Conservation (phyloP, 2,797 vertebrate species). For the Phataginus tetradactyla region DNA sequence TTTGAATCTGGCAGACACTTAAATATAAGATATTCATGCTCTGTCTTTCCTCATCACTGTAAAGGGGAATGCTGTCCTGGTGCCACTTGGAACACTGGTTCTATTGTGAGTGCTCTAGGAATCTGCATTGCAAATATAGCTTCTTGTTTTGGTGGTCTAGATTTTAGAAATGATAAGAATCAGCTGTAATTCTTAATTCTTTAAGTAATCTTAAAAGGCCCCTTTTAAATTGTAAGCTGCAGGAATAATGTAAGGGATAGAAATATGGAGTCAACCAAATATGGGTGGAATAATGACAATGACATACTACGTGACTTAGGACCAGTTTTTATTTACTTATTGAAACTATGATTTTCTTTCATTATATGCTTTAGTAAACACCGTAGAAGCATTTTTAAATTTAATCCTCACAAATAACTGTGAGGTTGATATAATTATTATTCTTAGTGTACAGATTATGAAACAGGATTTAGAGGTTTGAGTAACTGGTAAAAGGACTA, state of each 20-base stretch:
- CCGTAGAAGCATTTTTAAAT: neutral
- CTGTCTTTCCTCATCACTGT: conserved; percentile 76
- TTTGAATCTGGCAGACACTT: conserved; percentile 73
- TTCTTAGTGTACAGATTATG: neutral
- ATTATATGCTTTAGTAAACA: neutral
- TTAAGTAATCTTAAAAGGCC: neutral
- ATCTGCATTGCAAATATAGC: neutral
- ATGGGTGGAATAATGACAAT: neutral
- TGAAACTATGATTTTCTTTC: neutral
- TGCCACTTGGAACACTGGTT: conserved; percentile 44
- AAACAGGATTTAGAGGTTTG: neutral
- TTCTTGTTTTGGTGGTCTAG: neutral
- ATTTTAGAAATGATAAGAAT: neutral
- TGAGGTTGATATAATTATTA: neutral
- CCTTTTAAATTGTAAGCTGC: neutral
- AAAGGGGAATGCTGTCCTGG: conserved; percentile 12
- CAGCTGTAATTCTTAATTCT: neutral
- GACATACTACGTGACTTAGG: neutral
- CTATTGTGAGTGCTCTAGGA: neutral
- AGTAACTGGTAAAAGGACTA: neutral
- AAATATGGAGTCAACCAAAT: neutral
- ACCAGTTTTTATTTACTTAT: neutral
- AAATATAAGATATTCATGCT: conserved; percentile 77
- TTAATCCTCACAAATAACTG: neutral
- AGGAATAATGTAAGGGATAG: neutral